These are phyloP conservation scores for Chamaedrilus cognettii DNA, from an alignment of 2,888 invertebrate genomes.

Conservation along the genomic window DNA sequence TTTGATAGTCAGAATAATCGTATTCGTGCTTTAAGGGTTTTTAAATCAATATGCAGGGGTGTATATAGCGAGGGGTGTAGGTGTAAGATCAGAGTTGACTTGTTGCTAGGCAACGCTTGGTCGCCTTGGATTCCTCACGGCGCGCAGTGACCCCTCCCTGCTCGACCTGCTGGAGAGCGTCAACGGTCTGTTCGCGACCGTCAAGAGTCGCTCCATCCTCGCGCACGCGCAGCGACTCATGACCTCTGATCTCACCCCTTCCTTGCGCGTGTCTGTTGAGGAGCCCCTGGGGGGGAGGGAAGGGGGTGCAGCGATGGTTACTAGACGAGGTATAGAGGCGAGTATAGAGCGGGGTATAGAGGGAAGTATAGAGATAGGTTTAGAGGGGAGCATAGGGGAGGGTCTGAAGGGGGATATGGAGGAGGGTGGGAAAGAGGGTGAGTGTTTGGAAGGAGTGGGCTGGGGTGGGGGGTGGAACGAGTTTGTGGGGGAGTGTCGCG, in stretches of 20 bases:
- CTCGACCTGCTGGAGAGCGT: slow-evolving; percentile 39
- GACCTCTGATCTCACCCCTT: slow-evolving; percentile 27
- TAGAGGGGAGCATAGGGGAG: too few species aligned
- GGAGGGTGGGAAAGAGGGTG: slow-evolving; percentile 16
- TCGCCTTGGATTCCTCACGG: slow-evolving; percentile 27
- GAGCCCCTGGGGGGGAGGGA: slow-evolving; percentile 25
- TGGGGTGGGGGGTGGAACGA: slow-evolving; percentile 15
- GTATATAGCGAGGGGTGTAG: too few species aligned
- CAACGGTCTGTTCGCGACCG: slow-evolving; percentile 35
- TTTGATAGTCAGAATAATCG: too few species aligned
- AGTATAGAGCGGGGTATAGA: too few species aligned
- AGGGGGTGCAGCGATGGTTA: slow-evolving; percentile 15
- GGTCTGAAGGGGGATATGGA: not conserved
- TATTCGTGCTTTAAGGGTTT: too few species aligned
- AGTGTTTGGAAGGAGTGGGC: slow-evolving; percentile 21
- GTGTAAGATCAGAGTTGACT: too few species aligned
- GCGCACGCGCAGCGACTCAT: slow-evolving; percentile 31
- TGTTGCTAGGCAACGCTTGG: too few species aligned
- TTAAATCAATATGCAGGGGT: too few species aligned
- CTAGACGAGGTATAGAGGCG: too few species aligned
- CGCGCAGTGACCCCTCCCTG: slow-evolving; percentile 20
- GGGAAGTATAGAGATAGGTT: too few species aligned
- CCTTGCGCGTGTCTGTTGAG: slow-evolving; percentile 27
- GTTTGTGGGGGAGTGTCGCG: slow-evolving; percentile 28
- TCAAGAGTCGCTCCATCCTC: slow-evolving; percentile 34